These are phyloP conservation scores for Cheirogaleus medius DNA, from an alignment of 2,113 vertebrate species.

Conservation along the genomic window DNA sequence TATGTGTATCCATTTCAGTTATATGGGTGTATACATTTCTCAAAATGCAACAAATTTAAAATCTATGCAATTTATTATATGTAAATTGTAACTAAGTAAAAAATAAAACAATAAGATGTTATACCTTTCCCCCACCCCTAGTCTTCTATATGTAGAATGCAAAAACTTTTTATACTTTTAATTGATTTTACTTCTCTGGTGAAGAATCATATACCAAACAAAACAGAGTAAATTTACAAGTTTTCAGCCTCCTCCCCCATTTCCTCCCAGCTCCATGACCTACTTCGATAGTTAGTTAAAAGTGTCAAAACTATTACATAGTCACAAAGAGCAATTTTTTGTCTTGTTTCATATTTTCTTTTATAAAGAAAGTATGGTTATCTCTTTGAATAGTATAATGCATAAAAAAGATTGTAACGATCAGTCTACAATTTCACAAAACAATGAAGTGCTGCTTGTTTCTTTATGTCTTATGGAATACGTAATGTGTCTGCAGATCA, in stretches of 20 bases:
- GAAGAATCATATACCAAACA: not conserved
- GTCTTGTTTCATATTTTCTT: not conserved
- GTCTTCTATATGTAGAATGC: not conserved
- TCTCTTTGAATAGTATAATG: not conserved
- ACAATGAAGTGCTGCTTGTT: not conserved
- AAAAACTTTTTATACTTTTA: not conserved
- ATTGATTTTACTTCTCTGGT: not conserved
- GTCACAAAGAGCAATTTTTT: not conserved
- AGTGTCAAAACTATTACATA: not conserved
- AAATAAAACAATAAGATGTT: not conserved
- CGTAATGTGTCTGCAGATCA: not conserved
- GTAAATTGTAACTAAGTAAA: not conserved
- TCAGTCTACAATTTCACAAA: not conserved
- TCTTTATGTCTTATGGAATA: not conserved
- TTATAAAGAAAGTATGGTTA: not conserved
- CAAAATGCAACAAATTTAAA: not conserved
- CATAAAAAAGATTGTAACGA: not conserved
- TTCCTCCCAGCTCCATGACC: not conserved
- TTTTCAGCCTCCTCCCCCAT: not conserved
- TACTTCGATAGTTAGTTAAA: not conserved
- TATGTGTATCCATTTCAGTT: not conserved
- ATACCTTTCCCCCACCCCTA: fast-evolving
- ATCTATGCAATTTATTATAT: not conserved
- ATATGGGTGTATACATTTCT: not conserved
- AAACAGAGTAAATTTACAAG: not conserved